Conservation (phyloP, 2,797 vertebrate species). For the Cyclopterus lumpus region DNA sequence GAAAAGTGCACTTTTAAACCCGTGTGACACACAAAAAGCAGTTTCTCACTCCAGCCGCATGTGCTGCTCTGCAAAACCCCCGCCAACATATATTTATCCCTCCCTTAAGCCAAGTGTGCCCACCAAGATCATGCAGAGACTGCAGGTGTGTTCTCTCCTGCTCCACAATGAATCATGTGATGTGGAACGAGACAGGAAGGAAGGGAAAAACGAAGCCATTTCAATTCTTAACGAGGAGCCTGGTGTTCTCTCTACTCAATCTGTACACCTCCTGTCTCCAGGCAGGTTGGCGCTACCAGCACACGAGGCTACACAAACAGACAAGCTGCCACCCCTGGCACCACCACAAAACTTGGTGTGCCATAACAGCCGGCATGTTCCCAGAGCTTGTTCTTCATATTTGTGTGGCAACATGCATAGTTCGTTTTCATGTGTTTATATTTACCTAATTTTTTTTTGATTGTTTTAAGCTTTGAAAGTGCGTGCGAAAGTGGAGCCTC, state of each 20-base stretch:
- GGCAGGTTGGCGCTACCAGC: slow-evolving; percentile 73
- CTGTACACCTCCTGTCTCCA: slow-evolving; percentile 78
- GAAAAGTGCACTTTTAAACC: slow-evolving; percentile 17
- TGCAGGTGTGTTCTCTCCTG: slow-evolving; percentile 63
- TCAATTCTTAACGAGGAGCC: slow-evolving; percentile 68
- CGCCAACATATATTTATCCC: slow-evolving; percentile 16
- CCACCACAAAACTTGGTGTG: slow-evolving; percentile 49
- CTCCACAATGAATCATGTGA: slow-evolving; percentile 55
- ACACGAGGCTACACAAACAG: slow-evolving; percentile 59
- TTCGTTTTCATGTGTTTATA: slow-evolving; percentile 25
- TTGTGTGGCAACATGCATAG: slow-evolving; percentile 44
- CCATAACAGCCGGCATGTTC: slow-evolving; percentile 63
- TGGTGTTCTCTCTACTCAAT: slow-evolving; percentile 70
- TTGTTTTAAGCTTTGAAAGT: slow-evolving; percentile 25
- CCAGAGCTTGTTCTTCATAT: slow-evolving; percentile 47
- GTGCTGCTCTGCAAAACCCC: slow-evolving; percentile 12
- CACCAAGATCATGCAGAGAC: slow-evolving; percentile 49
- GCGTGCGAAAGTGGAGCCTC: not conserved
- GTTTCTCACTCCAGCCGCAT: slow-evolving; percentile 23
- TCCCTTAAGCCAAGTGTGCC: slow-evolving; percentile 19
- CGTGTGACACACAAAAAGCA: slow-evolving; percentile 7
- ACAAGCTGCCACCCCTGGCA: slow-evolving; percentile 78
- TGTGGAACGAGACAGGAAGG: slow-evolving; percentile 68
- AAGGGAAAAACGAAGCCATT: slow-evolving; percentile 59
- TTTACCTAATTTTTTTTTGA: slow-evolving; percentile 21